Conservation (phyloP, 2,888 invertebrate species). For the Melanophora roralis region DNA sequence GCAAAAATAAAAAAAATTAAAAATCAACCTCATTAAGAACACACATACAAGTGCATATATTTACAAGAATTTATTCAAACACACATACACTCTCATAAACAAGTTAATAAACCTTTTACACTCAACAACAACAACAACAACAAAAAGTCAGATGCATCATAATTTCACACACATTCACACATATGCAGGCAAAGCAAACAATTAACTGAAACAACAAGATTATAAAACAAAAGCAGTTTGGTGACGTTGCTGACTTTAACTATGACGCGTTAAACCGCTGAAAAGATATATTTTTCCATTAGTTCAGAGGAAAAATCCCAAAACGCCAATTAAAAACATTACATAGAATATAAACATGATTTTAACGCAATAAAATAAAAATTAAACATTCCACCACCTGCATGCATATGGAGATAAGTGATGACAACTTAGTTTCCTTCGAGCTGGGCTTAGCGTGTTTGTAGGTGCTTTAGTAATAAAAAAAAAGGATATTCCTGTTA, state of each 20-base stretch:
- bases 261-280: constrained; percentile 5
- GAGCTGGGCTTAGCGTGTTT: too few relatives aligned
- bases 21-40: constrained; percentile 44
- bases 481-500: too few relatives aligned
- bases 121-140: not conserved
- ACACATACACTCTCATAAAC: not conserved
- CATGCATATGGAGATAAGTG: not conserved
- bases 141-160: too few relatives aligned
- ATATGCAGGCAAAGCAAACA: not conserved
- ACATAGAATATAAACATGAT: not conserved
- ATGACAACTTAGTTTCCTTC: too few relatives aligned
- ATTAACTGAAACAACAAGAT: not conserved
- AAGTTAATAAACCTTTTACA: constrained; percentile 23
- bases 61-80: not conserved
- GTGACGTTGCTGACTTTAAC: not conserved
- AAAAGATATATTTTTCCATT: constrained; percentile 37
- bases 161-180: not conserved
- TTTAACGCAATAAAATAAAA: constrained; percentile 2
- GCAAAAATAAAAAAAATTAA: not conserved
- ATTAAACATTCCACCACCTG: too few relatives aligned
- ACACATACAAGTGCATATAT: constrained; percentile 2
- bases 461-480: too few relatives aligned
- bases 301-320: constrained; percentile 44
- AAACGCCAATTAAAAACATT: constrained; percentile 29
- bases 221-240: too few relatives aligned